Evolutionary conservation across 2,888 invertebrate genomes (phyloP), one percentile per base, ranked within the genome.

Genomic region (Drosophila rellima): DNA sequence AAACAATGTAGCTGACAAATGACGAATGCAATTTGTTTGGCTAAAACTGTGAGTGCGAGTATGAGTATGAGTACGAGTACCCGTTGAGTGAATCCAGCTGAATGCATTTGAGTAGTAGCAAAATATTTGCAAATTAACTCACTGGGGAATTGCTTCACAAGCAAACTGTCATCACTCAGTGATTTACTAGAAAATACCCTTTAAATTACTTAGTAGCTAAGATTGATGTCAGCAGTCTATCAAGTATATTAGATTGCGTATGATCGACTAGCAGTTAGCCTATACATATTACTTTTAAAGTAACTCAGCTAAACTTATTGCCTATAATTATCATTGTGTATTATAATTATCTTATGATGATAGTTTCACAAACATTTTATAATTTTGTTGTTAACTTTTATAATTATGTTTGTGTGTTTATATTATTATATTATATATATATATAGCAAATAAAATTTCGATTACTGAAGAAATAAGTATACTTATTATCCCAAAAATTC

Each of bases 71-170:
- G 50, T 52, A 31, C 15, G 44, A 31, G 37, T 63, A 54, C 44
- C 50, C 31, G 17, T 45, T 45, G 45, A 45, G 45, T 45, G 45
- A 2, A 45, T 45, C 33, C 31, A 44, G 23, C 44, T 15, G 17
- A 50, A 51, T 64, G 39, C 57, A 54, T 65, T 78, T 60, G 52
- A 60, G 59, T 74, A 33, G 52, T 61, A 78, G 45, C 74, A 87
- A 78, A 87, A 78, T 78, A 84, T 84, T 87, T 81, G 76, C 89
- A 87, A 83, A 83, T 89, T 78, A 83, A 78, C 66, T 64, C 88
- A 51, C 85, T 68, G 52, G 88, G 88, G 88, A 82, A 23, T 35
- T 23, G 64, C 37, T 35, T n/a, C 20, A 39, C 29, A 50, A 37
- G 33, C 10, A 4, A 59, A 40, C 37, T 29, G 15, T 11, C 20